Evolutionary conservation across 1,140 invertebrate genomes (phyloP), one percentile per base, ranked within the genome.

Genomic region (Conus betulinus): DNA sequence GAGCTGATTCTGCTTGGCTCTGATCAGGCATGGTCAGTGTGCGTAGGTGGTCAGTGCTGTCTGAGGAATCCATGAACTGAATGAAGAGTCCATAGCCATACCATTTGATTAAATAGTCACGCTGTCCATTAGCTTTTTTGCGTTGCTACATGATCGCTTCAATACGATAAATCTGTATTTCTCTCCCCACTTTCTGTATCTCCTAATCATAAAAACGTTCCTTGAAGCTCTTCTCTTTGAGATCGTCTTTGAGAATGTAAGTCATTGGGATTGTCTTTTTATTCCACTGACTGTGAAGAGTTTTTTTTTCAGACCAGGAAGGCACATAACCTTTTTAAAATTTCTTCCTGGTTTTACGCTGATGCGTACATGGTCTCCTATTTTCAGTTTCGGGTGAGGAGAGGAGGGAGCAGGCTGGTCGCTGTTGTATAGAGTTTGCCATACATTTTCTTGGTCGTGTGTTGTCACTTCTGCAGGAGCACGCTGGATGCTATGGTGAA

Each of bases 401-500:
- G 79, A 39, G 39, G 39, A 39, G 39, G 39, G 7, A 10, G n/a
- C 6, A 39, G 39, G 39, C n/a, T 82, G 78, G 1, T 57, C n/a
- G 10, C 17, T 11, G 17, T 39, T 39, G 52, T 88, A 88, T 25
- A 85, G 63, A 7, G 51, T 85, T 3, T 85, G 23, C 71, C 60
- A 84, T 15, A 84, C 83, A 8, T 76, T 39, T 53, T 85, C 57
- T 39, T 88, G 57, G 67, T 85, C 85, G 27, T 52, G n/a, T 23
- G n/a, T 39, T 39, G 39, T 39, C 39, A 1, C 39, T 39, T 39
- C 39, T 39, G 39, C n/a, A 39, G 39, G 39, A 39, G 39, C 39
- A 39, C 39, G 39, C 39, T 39, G 39, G 39, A 39, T 39, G 23
- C 93, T 95, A 83, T 94, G 81, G 52, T 96, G 95, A 86, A 88